A percentile compares a stretch with the other conserved stretches of the same genome.
These are phyloP conservation scores for Galagoides demidoff DNA, from an alignment of 2,797 vertebrate genomes.

Conservation along the genomic window DNA sequence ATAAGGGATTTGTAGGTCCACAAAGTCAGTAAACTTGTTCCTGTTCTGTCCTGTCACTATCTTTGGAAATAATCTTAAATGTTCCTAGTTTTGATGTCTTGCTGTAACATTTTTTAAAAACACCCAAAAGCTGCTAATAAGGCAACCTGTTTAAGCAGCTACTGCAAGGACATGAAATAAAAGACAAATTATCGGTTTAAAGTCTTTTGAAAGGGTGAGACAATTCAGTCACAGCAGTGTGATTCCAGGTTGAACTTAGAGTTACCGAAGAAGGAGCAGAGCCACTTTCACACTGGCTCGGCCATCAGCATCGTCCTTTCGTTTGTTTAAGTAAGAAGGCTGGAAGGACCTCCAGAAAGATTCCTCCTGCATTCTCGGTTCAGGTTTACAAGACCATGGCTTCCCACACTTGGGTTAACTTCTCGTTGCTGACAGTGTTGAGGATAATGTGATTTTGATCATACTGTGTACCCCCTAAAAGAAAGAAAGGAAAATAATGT, in stretches of 20 bases:
- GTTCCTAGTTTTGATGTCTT: constrained; percentile 26
- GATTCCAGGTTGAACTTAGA: background rate
- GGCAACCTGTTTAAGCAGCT: constrained; percentile 29
- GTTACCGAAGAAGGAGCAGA: background rate
- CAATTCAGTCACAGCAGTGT: background rate
- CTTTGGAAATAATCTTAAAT: constrained; percentile 75
- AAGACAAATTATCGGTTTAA: constrained; percentile 26
- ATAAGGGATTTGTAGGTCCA: constrained; percentile 51
- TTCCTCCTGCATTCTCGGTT: background rate
- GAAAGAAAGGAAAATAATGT: constrained; percentile 4
- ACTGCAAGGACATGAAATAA: background rate
- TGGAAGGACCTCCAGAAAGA: background rate
- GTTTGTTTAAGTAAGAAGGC: background rate
- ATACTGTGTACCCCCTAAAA: constrained; percentile 94
- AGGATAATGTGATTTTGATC: constrained; percentile 94
- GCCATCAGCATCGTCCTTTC: background rate
- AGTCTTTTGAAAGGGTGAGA: constrained; percentile 17
- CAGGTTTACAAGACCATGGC: constrained; percentile 90
- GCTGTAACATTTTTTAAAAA: constrained; percentile 52
- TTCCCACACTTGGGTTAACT: constrained; percentile 92
- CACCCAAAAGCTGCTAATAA: background rate
- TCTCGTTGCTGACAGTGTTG: constrained; percentile 89
- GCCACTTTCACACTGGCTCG: background rate
- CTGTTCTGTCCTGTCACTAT: constrained; percentile 44
- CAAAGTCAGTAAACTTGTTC: constrained; percentile 7